phyloP scores from a whole-genome alignment of 2,113 vertebrate species.

The Prunella fulvescens region DNA sequence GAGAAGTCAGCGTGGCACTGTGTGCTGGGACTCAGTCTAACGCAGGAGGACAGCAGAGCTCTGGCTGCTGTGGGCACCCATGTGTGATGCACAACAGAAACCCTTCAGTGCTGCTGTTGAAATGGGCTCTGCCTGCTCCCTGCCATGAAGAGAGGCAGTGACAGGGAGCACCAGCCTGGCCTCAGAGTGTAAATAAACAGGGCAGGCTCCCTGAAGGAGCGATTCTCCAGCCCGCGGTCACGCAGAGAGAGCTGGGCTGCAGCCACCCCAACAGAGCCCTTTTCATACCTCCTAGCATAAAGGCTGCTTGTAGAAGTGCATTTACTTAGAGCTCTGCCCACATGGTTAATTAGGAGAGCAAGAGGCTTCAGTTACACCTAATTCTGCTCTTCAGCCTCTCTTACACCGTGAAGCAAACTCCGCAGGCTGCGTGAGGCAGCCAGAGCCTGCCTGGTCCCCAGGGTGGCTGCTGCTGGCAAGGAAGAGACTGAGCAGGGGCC shows the following conservation, averaged over 20 bases:
- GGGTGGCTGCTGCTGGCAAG: neutral
- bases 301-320: slow-evolving; percentile 13
- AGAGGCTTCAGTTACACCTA: slow-evolving; percentile 6
- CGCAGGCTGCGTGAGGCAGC: neutral
- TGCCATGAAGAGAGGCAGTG: slow-evolving; percentile 26
- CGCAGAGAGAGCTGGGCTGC: neutral
- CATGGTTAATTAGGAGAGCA: slow-evolving; percentile 25
- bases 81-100: neutral
- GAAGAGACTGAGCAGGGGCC: rapidly evolving
- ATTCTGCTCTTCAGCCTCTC: neutral
- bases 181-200: slow-evolving; percentile 42
- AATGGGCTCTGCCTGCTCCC: neutral
- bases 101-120: neutral
- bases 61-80: neutral
- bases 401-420: neutral
- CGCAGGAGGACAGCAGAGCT: neutral
- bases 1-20: neutral
- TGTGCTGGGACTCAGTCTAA: neutral
- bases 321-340: slow-evolving; percentile 10
- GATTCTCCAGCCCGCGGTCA: neutral
- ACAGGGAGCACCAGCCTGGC: neutral
- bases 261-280: slow-evolving; percentile 21
- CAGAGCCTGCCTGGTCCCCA: rapidly evolving
- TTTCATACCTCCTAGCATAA: slow-evolving; percentile 38
- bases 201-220: neutral